A percentile compares a stretch with the other conserved stretches of the same genome.
These are phyloP conservation scores for Hermetia illucens DNA, from an alignment of 1,140 invertebrate genomes.

Conservation along the genomic window DNA sequence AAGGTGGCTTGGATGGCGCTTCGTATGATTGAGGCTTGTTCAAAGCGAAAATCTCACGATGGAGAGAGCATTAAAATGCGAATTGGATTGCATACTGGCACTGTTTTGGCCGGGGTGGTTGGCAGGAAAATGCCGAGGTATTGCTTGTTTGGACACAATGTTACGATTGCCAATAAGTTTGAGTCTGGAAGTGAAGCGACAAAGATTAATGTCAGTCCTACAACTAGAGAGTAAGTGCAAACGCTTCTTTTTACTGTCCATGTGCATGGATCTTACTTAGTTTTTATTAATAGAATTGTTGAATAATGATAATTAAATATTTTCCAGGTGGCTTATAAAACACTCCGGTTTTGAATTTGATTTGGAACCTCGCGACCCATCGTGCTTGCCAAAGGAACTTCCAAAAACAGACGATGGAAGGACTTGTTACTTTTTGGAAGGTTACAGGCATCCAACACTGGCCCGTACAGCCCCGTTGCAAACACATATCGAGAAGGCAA, in stretches of 20 bases:
- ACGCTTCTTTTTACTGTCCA: neutral
- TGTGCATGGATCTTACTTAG: too few relatives aligned
- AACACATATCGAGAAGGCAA: conserved; percentile 47
- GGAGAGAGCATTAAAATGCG: conserved; percentile 90
- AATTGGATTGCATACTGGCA: conserved; percentile 83
- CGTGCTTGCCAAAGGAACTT: conserved; percentile 74
- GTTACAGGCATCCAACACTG: conserved; percentile 57
- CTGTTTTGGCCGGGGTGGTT: conserved; percentile 78
- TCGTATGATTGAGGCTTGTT: conserved; percentile 78
- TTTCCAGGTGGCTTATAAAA: conserved; percentile 54
- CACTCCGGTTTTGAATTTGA: conserved; percentile 61
- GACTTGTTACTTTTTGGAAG: conserved; percentile 74
- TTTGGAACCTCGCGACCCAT: conserved; percentile 56
- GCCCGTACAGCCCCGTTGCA: conserved; percentile 39
- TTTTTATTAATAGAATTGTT: neutral
- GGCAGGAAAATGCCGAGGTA: conserved; percentile 83
- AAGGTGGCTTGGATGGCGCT: conserved; percentile 91
- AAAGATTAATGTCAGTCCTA: conserved; percentile 83
- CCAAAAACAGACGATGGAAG: conserved; percentile 53
- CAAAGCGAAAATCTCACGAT: conserved; percentile 73
- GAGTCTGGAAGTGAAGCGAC: conserved; percentile 84
- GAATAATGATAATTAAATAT: neutral
- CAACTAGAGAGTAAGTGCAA: conserved; percentile 69
- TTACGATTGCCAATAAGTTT: conserved; percentile 88
- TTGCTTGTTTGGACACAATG: conserved; percentile 84